Base-by-base conservation (phyloP, 2,797 vertebrate genomes). In the Catostomus latipinnis region DNA sequence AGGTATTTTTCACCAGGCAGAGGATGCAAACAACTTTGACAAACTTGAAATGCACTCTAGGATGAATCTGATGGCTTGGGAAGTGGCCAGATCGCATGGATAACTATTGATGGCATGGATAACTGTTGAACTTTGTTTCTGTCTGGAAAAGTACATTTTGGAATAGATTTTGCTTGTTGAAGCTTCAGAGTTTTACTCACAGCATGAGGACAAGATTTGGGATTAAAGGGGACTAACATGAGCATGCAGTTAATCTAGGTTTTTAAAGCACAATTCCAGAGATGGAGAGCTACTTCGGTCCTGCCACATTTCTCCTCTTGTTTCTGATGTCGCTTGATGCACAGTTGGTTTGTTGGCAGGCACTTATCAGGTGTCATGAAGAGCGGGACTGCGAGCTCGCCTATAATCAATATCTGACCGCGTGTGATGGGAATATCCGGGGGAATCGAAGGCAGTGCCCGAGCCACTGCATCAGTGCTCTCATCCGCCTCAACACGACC, bases 381-480 rank as follows among this genome's bases (percentile, higher is more conserved):
- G 93, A 95, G 81, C 91, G 87, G 0, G 93, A 92, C 7, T 95
- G 95, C 57, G 89, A 93, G 1, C 91, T 92, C 0, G 94, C 94
- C 0, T 95, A 94, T 85, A 81, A 72, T 4, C 94, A 95, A 69
- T 95, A 94, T 72, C 7, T 90, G 1, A 84, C 86, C 0, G 95
- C 94, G 0, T 95, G 95, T 69, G 93, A 94, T 0, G 92, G 91
- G 0, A 93, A 91, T 84, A 81, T 94, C 74, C 76, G 85, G 0
- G 93, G 91, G 0, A 83, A 83, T 16, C 75, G 90, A 63, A 87
- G 85, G 4, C 93, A 92, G 53, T 95, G 95, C 56, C 94, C 94
- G 0, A 95, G 94, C 85, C 94, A 95, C 89, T 95, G 94, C 83
- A 91, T 95, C 77, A 91, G 90, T 63, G 92, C 94, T 0, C 89